phyloP scores from a whole-genome alignment of 2,797 vertebrate species.

The Poecilia wingei region DNA sequence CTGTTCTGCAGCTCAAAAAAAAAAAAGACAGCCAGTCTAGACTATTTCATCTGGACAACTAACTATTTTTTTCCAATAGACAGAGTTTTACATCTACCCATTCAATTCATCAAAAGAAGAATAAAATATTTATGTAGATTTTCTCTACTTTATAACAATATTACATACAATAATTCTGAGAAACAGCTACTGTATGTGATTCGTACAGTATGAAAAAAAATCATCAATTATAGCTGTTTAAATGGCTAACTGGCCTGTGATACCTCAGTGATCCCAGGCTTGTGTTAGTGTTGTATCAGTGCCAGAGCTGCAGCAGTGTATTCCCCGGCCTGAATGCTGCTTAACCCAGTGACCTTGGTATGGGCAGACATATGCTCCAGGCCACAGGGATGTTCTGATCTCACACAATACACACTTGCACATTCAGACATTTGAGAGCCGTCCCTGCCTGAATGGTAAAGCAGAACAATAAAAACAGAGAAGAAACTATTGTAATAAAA shows the following conservation, averaged over 20 bases:
- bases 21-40: not conserved
- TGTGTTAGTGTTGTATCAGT: slow-evolving; percentile 52
- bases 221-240: not conserved
- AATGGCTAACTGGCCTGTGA: slow-evolving; percentile 9
- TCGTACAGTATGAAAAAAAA: not conserved
- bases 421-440: slow-evolving; percentile 3
- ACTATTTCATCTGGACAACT: not conserved
- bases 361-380: slow-evolving; percentile 62
- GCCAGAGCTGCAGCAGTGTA: slow-evolving; percentile 61
- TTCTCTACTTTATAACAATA: not conserved
- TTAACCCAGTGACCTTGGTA: slow-evolving; percentile 69
- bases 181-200: not conserved
- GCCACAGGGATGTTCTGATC: slow-evolving; percentile 39
- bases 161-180: not conserved
- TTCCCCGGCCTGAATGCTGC: slow-evolving; percentile 68
- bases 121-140: not conserved
- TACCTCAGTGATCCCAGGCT: slow-evolving; percentile 29
- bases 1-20: not conserved
- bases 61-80: no score
- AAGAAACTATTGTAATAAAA: not conserved
- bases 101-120: not conserved
- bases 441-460: slow-evolving; percentile 17
- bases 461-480: not conserved
- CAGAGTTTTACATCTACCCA: not conserved
- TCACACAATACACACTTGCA: slow-evolving; percentile 21